Percentiles rank a stretch among this genome's conserved stretches.
phyloP scores from a whole-genome alignment of 2,888 invertebrate species.

The Anagyrus pseudococci region DNA sequence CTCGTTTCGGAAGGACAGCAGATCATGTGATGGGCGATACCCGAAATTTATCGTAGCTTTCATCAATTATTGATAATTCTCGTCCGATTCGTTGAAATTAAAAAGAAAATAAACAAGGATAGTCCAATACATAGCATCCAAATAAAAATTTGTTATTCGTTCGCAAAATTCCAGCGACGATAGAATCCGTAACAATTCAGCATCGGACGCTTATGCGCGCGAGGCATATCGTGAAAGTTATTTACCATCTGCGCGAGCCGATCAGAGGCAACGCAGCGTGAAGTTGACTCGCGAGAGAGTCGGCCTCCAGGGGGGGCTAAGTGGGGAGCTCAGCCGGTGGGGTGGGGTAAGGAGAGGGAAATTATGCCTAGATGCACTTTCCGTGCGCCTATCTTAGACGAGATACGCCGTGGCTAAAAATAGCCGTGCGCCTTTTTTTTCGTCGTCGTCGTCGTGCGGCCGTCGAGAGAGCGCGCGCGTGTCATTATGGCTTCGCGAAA shows the following conservation, averaged over 20 bases:
- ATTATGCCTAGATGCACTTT: slow-evolving; percentile 14
- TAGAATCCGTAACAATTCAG: too few relatives aligned
- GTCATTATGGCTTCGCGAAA: neutral
- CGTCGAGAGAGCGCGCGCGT: neutral
- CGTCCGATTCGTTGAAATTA: too few relatives aligned
- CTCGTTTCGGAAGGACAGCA: too few relatives aligned
- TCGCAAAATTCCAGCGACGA: too few relatives aligned
- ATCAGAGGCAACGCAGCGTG: slow-evolving; percentile 21
- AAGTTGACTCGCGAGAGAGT: neutral
- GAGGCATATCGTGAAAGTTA: slow-evolving; percentile 15
- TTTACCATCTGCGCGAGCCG: slow-evolving; percentile 17
- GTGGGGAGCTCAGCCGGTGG: too few relatives aligned
- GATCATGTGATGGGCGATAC: too few relatives aligned
- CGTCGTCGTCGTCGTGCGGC: neutral
- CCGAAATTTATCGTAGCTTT: too few relatives aligned
- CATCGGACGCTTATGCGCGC: slow-evolving; percentile 10
- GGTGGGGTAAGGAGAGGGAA: slow-evolving; percentile 9
- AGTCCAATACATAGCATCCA: too few relatives aligned
- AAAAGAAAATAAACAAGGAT: too few relatives aligned
- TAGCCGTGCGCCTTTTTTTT: neutral
- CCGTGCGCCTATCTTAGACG: slow-evolving; percentile 14
- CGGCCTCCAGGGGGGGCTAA: neutral
- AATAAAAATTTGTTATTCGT: too few relatives aligned
- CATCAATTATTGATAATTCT: too few relatives aligned
- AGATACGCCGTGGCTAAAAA: slow-evolving; percentile 10